These are phyloP conservation scores for Drosophila subsilvestris DNA, from an alignment of 2,888 invertebrate genomes.

Conservation along the genomic window DNA sequence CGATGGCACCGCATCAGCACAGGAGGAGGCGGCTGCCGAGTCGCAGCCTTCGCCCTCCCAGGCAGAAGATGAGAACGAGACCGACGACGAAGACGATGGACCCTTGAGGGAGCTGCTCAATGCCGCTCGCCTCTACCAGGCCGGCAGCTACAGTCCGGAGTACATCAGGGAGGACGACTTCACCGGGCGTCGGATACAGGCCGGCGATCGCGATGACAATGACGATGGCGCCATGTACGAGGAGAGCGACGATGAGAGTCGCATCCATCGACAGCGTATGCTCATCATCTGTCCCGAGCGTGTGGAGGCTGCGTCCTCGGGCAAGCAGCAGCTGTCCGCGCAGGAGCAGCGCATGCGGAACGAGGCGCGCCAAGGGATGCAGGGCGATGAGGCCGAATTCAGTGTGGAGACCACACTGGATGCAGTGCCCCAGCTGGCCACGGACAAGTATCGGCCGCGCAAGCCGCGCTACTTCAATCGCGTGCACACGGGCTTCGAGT, in stretches of 20 bases:
- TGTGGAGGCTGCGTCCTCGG: slow-evolving; percentile 31
- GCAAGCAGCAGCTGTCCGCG: slow-evolving; percentile 28
- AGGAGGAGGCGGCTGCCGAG: not conserved
- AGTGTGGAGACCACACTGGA: slow-evolving; percentile 95
- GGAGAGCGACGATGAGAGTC: slow-evolving; percentile 63
- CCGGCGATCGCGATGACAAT: slow-evolving; percentile 52
- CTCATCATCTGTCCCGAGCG: slow-evolving; percentile 76
- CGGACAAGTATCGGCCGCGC: slow-evolving; percentile 98
- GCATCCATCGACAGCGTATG: slow-evolving; percentile 57
- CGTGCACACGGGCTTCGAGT: slow-evolving; percentile 98
- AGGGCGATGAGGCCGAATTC: slow-evolving; percentile 94
- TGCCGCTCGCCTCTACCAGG: slow-evolving; percentile 86
- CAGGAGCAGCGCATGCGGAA: slow-evolving; percentile 89
- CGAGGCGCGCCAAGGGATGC: slow-evolving; percentile 93
- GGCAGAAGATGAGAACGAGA: slow-evolving; percentile 69
- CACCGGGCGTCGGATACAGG: slow-evolving; percentile 46
- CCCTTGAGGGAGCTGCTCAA: slow-evolving; percentile 53
- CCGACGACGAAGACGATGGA: slow-evolving; percentile 21
- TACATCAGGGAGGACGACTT: slow-evolving; percentile 85
- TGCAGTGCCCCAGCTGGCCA: slow-evolving; percentile 92
- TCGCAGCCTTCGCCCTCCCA: not conserved
- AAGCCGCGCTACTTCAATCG: slow-evolving; percentile 99
- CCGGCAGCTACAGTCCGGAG: slow-evolving; percentile 94
- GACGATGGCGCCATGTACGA: slow-evolving; percentile 58
- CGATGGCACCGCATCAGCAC: not conserved